phyloP scores from a whole-genome alignment of 2,113 vertebrate species.

The Silurus glanis region DNA sequence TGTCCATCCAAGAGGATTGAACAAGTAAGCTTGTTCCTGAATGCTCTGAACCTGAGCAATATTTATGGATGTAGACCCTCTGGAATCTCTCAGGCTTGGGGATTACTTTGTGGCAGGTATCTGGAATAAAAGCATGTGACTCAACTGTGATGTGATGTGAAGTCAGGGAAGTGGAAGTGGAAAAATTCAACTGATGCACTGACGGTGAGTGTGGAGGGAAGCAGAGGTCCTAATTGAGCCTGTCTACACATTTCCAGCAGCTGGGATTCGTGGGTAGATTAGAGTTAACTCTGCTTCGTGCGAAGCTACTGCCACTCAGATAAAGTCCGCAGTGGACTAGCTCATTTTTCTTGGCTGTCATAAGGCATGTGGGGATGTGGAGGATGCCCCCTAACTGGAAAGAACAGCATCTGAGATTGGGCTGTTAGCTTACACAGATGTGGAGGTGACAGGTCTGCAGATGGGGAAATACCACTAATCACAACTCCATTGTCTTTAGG shows the following conservation, averaged over 20 bases:
- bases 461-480: conserved; percentile 20
- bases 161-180: conserved; percentile 46
- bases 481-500: conserved; percentile 1
- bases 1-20: neutral
- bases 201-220: conserved; percentile 51
- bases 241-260: conserved; percentile 72
- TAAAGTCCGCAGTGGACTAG: conserved; percentile 60
- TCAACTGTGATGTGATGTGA: neutral
- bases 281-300: conserved; percentile 66
- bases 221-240: conserved; percentile 66
- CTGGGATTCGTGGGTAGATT: conserved; percentile 63
- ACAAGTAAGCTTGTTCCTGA: neutral
- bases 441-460: conserved; percentile 5
- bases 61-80: neutral
- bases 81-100: neutral
- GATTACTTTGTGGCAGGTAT: neutral
- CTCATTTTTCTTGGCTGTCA: conserved; percentile 73
- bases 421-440: conserved; percentile 48
- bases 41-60: neutral
- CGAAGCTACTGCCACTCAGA: conserved; percentile 61
- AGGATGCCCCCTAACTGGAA: conserved; percentile 57
- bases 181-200: conserved; percentile 43
- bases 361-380: conserved; percentile 63
- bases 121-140: neutral
- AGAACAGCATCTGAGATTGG: conserved; percentile 59